Percentiles rank a stretch among this genome's conserved stretches.
phyloP scores from a whole-genome alignment of 53 echinoderm and acorn worm genomes.

The Paelopatides confundens region DNA sequence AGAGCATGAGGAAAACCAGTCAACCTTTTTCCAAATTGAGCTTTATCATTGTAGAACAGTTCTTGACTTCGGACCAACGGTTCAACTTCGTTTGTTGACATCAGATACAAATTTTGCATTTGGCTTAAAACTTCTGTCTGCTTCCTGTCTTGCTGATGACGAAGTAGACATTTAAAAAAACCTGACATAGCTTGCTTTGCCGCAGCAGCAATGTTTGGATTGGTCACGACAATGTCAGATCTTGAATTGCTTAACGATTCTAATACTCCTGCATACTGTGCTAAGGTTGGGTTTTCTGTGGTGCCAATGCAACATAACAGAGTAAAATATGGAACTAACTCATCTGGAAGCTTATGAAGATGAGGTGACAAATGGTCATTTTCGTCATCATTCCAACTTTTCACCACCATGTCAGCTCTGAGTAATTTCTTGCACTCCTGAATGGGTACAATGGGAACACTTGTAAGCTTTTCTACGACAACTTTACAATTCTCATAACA shows the following conservation, averaged over 20 bases:
- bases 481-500: not conserved
- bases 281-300: not conserved
- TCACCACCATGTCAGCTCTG: not conserved
- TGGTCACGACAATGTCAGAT: not conserved
- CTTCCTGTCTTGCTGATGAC: not conserved
- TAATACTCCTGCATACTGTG: conserved; percentile 32
- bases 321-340: not conserved
- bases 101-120: conserved; percentile 15
- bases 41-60: conserved; percentile 31
- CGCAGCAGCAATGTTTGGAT: conserved; percentile 39
- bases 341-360: not conserved
- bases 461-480: not conserved
- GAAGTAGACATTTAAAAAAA: conserved; percentile 1
- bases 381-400: conserved; percentile 10
- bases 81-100: not conserved
- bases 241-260: not conserved
- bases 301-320: not conserved
- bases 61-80: conserved; percentile 25
- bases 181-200: conserved; percentile 31
- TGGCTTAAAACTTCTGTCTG: not conserved
- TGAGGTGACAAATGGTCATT: not conserved
- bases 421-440: not conserved
- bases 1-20: not conserved
- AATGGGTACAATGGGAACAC: not conserved
- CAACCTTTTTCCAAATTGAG: conserved; percentile 30